Evolutionary conservation across 2,797 vertebrate genomes (phyloP), one percentile per base, ranked within the genome.

Genomic region (Sphaeramia orbicularis): DNA sequence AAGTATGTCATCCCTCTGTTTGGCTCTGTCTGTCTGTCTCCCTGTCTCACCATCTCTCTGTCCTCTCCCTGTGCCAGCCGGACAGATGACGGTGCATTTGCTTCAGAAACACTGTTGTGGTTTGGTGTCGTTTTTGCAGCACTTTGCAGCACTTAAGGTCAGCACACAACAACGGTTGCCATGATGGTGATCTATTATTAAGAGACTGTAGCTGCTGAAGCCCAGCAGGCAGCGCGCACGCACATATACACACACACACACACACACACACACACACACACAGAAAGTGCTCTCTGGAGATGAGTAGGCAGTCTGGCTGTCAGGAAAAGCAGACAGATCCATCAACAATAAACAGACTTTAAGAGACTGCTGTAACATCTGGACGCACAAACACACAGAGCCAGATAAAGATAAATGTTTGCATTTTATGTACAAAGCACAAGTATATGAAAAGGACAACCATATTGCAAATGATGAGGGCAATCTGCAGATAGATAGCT

Each of bases 71-170:
- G 49, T 16, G 69, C 47, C 65, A 43, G 41, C 37, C 52, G 43
- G 8, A 24, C 12, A 45, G 64, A 88, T 89, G 84, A 88, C 81
- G 27, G 62, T 84, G 85, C 84, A 73, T 65, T 77, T 58, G 66
- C 74, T 50, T 58, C 61, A 44, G 43, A 55, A 69, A 55, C 66
- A 36, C 16, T 16, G 18, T n/a, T 55, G 53, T 54, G 56, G 53
- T 30, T 44, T 7, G 0, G 53, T 70, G 71, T 70, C 62, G 75
- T 67, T 76, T 30, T 66, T 79, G 41, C 78, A 74, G 67, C 82
- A 81, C 85, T 86, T 72, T 78, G 73, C 80, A 76, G 78, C 86
- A 80, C 79, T 86, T 89, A 73, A 77, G 71, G 73, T 80, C 82
- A 79, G 51, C 32, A 15, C 67, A 71, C 64, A 78, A 73, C 73